Conservation (phyloP, 1,140 invertebrate genomes). For the Zaprionus africanus region DNA sequence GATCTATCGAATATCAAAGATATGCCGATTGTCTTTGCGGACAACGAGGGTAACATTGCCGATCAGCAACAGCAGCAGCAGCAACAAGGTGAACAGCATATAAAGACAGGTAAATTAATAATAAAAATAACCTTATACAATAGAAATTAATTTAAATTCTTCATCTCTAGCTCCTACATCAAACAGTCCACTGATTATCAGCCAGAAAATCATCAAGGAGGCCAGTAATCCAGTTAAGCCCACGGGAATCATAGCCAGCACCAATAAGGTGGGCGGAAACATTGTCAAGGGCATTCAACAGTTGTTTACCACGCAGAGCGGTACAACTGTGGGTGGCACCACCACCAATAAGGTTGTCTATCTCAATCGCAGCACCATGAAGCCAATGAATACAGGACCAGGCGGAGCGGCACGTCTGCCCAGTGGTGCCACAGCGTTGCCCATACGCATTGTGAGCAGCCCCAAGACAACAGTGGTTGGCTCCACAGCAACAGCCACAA, state of each 20-base stretch:
- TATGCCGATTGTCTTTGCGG: constrained; percentile 88
- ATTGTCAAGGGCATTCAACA: constrained; percentile 68
- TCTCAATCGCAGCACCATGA: constrained; percentile 75
- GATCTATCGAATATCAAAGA: constrained; percentile 88
- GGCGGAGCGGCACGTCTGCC: constrained; percentile 18
- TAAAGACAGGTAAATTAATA: constrained; percentile 36
- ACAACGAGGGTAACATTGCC: constrained; percentile 85
- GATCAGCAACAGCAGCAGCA: constrained; percentile 49
- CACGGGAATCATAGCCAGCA: constrained; percentile 27
- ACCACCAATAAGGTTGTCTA: constrained; percentile 72
- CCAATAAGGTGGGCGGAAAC: constrained; percentile 35
- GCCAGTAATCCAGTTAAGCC: constrained; percentile 37
- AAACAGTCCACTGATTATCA: constrained; percentile 68
- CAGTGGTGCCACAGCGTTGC: constrained; percentile 35
- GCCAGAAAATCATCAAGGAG: constrained; percentile 80
- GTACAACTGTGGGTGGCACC: constrained; percentile 1
- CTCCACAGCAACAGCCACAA: constrained; percentile 12
- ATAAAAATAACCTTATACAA: not conserved
- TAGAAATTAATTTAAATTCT: not conserved
- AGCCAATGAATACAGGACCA: constrained; percentile 48
- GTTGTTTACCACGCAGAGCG: constrained; percentile 40
- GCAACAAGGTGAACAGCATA: constrained; percentile 34
- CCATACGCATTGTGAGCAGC: constrained; percentile 68
- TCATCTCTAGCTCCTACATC: constrained; percentile 12
- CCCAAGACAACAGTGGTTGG: constrained; percentile 40